A percentile compares a stretch with the other conserved stretches of the same genome.
Evolutionary conservation across 1,140 invertebrate genomes (phyloP).

Genomic region (Leucophenga varia): DNA sequence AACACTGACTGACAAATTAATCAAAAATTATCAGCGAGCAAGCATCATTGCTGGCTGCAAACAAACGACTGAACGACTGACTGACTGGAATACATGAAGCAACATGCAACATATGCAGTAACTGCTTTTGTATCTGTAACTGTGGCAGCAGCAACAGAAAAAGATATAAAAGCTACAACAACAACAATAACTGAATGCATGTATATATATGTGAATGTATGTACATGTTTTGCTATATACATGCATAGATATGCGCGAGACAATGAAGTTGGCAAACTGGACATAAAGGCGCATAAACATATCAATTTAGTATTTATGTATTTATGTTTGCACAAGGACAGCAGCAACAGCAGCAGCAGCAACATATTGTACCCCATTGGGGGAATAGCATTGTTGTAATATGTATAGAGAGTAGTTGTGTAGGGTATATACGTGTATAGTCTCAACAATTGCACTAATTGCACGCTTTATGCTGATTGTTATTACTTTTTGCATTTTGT

Average conservation of each 20-base stretch:
- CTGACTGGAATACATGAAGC: too few species aligned
- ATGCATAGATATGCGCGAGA: neutral
- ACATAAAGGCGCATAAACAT: conserved; percentile 41
- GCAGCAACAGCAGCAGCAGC: conserved; percentile 1
- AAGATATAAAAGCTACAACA: too few species aligned
- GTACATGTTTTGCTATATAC: too few species aligned
- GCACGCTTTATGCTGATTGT: conserved; percentile 43
- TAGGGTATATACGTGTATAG: too few species aligned
- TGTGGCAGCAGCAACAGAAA: too few species aligned
- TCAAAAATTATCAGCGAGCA: conserved; percentile 48
- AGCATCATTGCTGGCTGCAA: conserved; percentile 25
- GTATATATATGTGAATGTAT: too few species aligned
- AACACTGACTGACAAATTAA: conserved; percentile 48
- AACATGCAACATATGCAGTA: conserved; percentile 15
- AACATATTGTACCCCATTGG: too few species aligned
- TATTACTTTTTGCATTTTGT: conserved; percentile 42
- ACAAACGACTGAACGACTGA: conserved; percentile 12
- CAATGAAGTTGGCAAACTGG: conserved; percentile 14
- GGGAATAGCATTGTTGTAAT: too few species aligned
- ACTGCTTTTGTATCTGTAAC: too few species aligned
- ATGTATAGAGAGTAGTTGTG: too few species aligned
- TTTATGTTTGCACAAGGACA: conserved; percentile 21
- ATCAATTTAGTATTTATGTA: conserved; percentile 46
- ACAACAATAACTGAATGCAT: neutral
- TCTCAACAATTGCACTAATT: conserved; percentile 28